Conservation (phyloP, 2,113 vertebrate genomes). For the Oreotrochilus melanogaster region DNA sequence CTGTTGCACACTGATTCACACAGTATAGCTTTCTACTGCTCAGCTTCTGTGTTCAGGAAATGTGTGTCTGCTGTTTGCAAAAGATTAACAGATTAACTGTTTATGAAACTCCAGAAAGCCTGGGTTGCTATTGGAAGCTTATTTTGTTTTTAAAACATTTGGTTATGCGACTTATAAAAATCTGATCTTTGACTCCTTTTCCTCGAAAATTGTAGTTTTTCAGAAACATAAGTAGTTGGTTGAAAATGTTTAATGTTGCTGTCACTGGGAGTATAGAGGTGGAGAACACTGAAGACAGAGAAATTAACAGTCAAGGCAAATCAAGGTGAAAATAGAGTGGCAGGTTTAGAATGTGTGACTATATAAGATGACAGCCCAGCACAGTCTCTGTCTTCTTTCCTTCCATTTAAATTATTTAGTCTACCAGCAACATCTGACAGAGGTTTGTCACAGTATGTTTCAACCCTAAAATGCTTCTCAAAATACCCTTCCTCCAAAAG, state of each 20-base stretch:
- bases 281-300: neutral
- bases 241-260: neutral
- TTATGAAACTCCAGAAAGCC: neutral
- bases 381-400: neutral
- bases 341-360: accelerated
- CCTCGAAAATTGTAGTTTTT: neutral
- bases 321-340: neutral
- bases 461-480: neutral
- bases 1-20: neutral
- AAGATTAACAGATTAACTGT: neutral
- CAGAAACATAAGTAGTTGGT: neutral
- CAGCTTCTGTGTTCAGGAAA: neutral
- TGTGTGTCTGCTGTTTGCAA: neutral
- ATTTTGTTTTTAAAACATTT: neutral
- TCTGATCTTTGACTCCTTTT: neutral
- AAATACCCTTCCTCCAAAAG: neutral
- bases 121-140: neutral
- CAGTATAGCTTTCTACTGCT: neutral
- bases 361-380: neutral
- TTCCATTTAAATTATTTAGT: neutral
- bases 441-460: neutral
- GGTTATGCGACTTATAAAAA: neutral
- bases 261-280: neutral
- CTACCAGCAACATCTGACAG: neutral
- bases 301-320: neutral